Base-by-base conservation (phyloP, 2,888 invertebrate genomes). In the Diabrotica balteata region DNA sequence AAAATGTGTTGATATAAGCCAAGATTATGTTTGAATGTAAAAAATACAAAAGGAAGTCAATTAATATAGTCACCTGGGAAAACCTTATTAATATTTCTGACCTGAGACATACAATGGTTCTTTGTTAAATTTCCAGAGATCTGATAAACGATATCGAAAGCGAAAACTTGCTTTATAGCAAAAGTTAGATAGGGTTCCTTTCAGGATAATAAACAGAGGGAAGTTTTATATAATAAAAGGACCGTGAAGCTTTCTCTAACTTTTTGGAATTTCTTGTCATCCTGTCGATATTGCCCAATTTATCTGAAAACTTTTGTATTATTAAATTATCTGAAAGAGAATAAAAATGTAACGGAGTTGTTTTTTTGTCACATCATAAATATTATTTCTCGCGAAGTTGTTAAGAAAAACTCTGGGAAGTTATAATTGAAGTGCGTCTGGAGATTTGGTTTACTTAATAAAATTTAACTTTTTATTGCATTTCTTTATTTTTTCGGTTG, bases 161-260 rank as follows among this genome's bases (percentile, higher is more conserved):
- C 60, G 63, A 66, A 67, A 71, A 69, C 71, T 69, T 71, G 66
- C 66, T 66, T 71, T 69, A 71, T 71, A 63, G 69, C 61, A 59
- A 63, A 71, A 71, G 71, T 71, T 71, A 66, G 71, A 69, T 71
- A 61, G 67, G 65, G 69, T 65, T 63, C 65, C 65, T 66, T 69
- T 59, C 67, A 67, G 63, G 58, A 67, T 67, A 69, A 71, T 71
- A 71, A 71, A 71, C 69, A 67, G 59, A 64, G 63, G 66, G 45
- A 71, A 71, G 67, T 69, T 71, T 71, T 67, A 65, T 66, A 63
- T 69, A 69, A 71, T 71, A 69, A 69, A 71, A 67, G 69, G 66
- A 69, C 66, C 60, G 68, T 66, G 68, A 62, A 68, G 66, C 66
- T 61, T 66, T 68, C 61, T 51, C 61, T 61, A 66, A 68, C 61